phyloP scores from a whole-genome alignment of 2,113 vertebrate genomes.

The Haemorhous mexicanus region DNA sequence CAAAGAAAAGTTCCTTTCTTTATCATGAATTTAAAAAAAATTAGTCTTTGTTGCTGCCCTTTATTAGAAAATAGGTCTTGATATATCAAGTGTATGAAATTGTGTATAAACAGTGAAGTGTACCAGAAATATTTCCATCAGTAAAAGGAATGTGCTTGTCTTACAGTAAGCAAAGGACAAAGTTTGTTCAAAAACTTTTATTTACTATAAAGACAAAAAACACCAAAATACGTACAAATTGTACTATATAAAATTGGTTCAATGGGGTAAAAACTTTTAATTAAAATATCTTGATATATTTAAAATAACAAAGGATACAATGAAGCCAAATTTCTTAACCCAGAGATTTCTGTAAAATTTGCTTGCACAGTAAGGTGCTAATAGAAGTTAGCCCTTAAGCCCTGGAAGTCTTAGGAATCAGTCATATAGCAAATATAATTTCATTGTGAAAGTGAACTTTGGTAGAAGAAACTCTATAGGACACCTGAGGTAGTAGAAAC shows the following conservation, averaged over 20 bases:
- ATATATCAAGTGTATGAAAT: neutral
- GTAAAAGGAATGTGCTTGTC: neutral
- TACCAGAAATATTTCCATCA: neutral
- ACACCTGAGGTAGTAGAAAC: slow-evolving; percentile 95
- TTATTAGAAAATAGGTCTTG: neutral
- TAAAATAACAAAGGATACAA: slow-evolving; percentile 89
- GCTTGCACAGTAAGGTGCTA: slow-evolving; percentile 91
- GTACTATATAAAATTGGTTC: slow-evolving; percentile 92
- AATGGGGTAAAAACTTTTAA: slow-evolving; percentile 91
- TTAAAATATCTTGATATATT: slow-evolving; percentile 91
- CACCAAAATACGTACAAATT: slow-evolving; percentile 91
- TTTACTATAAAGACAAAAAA: slow-evolving; percentile 90
- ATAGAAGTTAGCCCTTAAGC: slow-evolving; percentile 90
- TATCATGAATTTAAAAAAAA: neutral
- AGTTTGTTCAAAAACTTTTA: slow-evolving; percentile 85
- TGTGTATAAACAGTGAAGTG: neutral
- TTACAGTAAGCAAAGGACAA: neutral
- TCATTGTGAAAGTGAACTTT: slow-evolving; percentile 91
- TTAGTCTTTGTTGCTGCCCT: neutral
- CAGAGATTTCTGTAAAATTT: slow-evolving; percentile 86
- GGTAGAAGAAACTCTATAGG: slow-evolving; percentile 93
- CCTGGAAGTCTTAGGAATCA: slow-evolving; percentile 89
- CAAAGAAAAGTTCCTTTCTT: neutral
- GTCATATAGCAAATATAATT: slow-evolving; percentile 84
- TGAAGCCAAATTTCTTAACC: slow-evolving; percentile 89